Percentiles rank a stretch among this genome's conserved stretches.
Evolutionary conservation across 2,113 vertebrate genomes (phyloP).

Genomic region (Tragelaphus strepsiceros): DNA sequence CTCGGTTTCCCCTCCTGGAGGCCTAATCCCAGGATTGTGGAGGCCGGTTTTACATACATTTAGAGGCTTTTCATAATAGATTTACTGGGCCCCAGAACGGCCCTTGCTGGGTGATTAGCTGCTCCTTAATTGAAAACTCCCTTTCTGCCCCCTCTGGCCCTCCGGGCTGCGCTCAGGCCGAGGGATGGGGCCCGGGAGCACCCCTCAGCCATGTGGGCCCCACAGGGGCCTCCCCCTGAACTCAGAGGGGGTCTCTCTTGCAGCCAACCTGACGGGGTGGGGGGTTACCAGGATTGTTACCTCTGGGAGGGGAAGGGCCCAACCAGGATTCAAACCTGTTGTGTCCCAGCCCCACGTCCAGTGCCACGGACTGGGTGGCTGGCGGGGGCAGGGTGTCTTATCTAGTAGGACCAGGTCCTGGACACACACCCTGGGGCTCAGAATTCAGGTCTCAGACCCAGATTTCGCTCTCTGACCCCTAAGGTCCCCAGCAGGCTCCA

Average conservation of each 20-base stretch:
- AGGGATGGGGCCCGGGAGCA: background rate
- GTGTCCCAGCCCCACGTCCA: background rate
- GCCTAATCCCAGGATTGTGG: conserved; percentile 54
- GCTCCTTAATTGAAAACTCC: conserved; percentile 57
- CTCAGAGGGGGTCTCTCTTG: background rate
- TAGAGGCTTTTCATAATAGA: conserved; percentile 64
- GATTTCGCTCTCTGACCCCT: background rate
- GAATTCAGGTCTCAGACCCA: background rate
- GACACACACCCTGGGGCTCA: background rate
- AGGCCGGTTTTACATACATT: conserved; percentile 62
- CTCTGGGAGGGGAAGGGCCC: accelerated
- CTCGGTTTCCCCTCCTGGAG: conserved; percentile 46
- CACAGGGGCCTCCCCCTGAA: accelerated
- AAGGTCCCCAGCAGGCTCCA: background rate
- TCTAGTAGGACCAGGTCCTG: background rate
- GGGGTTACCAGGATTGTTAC: background rate
- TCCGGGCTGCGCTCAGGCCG: accelerated
- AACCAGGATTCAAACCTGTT: background rate
- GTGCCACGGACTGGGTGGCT: no score
- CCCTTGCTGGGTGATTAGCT: conserved; percentile 24
- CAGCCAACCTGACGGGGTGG: accelerated
- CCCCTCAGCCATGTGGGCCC: background rate
- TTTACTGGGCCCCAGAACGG: conserved; percentile 46
- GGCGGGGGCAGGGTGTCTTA: background rate
- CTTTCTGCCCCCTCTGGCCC: background rate